Evolutionary conservation across 2,797 vertebrate genomes (phyloP).

Genomic region (Rhinoraja longicauda): DNA sequence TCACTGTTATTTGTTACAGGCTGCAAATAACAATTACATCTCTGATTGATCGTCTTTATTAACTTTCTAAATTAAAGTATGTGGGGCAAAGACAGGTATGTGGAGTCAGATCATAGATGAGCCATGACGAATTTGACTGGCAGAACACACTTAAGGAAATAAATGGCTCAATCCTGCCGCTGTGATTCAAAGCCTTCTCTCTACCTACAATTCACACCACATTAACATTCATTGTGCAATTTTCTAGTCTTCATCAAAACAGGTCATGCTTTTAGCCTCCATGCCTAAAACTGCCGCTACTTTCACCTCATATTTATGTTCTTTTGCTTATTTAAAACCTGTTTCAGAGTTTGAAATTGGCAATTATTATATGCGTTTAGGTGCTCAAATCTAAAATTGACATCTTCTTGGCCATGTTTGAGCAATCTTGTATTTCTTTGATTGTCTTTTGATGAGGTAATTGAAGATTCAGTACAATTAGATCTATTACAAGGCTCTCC

Average conservation of each 20-base stretch:
- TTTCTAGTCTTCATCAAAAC: background rate
- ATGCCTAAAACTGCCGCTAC: background rate
- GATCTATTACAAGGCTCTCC: background rate
- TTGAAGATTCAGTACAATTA: background rate
- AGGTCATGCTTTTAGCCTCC: background rate
- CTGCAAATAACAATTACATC: too few relatives aligned
- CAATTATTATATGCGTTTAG: background rate
- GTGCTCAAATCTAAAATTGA: background rate
- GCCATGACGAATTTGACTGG: too few relatives aligned
- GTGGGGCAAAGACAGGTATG: too few relatives aligned
- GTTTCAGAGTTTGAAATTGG: background rate
- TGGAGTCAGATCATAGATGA: too few relatives aligned
- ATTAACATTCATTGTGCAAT: background rate
- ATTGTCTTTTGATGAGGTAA: background rate
- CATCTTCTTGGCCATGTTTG: background rate
- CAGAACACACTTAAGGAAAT: too few relatives aligned
- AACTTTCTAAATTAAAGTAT: too few relatives aligned
- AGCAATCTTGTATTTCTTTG: background rate
- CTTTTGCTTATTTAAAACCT: background rate
- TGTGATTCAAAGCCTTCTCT: background rate
- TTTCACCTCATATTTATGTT: background rate
- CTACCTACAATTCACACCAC: background rate
- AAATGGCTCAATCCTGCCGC: too few relatives aligned
- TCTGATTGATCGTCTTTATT: too few relatives aligned
- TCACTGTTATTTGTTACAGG: too few relatives aligned